These are phyloP conservation scores for Mobula hypostoma DNA, from an alignment of 2,113 vertebrate species.

Conservation along the genomic window DNA sequence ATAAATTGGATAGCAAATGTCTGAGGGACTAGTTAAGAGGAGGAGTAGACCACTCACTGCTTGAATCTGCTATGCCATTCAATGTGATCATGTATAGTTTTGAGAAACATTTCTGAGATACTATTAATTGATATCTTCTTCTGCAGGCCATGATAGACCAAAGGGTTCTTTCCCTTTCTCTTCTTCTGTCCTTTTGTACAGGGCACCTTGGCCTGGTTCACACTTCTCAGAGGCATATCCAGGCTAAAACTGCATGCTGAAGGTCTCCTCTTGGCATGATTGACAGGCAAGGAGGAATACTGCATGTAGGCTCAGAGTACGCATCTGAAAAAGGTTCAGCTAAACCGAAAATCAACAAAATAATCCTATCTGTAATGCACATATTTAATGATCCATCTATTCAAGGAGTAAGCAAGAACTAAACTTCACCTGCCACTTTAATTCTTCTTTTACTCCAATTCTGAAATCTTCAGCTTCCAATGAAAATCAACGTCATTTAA, in stretches of 20 bases:
- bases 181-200: not conserved
- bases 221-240: not conserved
- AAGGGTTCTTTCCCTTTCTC: too few species aligned
- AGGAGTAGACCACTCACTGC: too few species aligned
- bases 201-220: not conserved
- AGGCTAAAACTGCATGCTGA: not conserved
- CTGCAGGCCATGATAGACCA: not conserved
- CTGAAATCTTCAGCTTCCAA: too few species aligned
- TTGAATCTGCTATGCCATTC: not conserved
- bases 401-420: too few species aligned
- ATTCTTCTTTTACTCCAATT: too few species aligned
- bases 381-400: too few species aligned
- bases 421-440: too few species aligned
- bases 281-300: not conserved
- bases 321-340: not conserved
- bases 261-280: not conserved
- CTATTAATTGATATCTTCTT: not conserved
- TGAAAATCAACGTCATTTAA: too few species aligned
- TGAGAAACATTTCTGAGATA: not conserved
- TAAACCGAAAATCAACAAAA: not conserved
- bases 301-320: not conserved
- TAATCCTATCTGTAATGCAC: too few species aligned
- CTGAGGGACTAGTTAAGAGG: too few species aligned
- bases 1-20: too few species aligned
- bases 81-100: not conserved